Conservation (phyloP, 2,888 invertebrate genomes). For the Argynnis bischoffii region DNA sequence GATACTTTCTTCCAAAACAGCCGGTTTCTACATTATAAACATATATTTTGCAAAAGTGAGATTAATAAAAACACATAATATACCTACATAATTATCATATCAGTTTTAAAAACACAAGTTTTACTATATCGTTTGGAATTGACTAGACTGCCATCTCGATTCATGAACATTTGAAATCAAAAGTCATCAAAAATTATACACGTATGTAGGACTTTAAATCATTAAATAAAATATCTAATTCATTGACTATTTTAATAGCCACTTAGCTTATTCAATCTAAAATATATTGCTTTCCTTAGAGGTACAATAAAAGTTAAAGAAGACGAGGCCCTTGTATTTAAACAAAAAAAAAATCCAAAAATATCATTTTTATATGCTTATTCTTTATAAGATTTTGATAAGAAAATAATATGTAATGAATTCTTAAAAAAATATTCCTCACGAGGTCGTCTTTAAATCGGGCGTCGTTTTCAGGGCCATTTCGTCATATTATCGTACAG, state of each 20-base stretch:
- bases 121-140: too few species aligned
- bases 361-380: not conserved
- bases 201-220: too few species aligned
- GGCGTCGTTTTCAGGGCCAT: conserved; percentile 16
- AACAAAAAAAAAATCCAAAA: conserved; percentile 1
- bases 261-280: not conserved
- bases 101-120: too few species aligned
- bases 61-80: too few species aligned
- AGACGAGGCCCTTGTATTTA: conserved; percentile 5
- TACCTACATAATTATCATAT: too few species aligned
- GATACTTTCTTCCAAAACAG: too few species aligned
- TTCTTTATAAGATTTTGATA: not conserved
- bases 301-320: not conserved
- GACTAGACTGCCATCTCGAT: too few species aligned
- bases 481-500: conserved; percentile 28
- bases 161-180: too few species aligned
- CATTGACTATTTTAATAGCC: not conserved
- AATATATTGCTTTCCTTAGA: too few species aligned
- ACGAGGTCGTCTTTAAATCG: conserved; percentile 11
- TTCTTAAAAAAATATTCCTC: conserved; percentile 4
- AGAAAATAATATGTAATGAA: conserved; percentile 8
- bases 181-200: not conserved
- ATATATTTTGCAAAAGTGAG: too few species aligned
- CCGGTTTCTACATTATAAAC: too few species aligned
- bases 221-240: not conserved